Evolutionary conservation across 1,140 invertebrate genomes (phyloP), one percentile per base, ranked within the genome.

Genomic region (Drosophila lowei): DNA sequence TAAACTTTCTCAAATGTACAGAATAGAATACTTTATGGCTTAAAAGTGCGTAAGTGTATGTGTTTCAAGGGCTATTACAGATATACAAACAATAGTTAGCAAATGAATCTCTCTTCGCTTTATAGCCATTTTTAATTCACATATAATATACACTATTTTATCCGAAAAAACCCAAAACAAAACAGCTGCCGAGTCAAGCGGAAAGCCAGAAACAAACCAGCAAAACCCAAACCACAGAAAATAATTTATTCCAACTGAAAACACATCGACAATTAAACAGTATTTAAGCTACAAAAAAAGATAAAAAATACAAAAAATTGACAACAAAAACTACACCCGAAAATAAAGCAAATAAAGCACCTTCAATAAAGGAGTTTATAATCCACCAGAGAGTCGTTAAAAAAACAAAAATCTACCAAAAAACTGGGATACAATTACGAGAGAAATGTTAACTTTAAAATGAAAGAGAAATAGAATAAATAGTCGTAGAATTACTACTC

Each of bases 271-370:
- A 64, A 50, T 64, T 64, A 30, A 48, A 64, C 21, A 18, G 23
- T 43, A 23, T 65, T 64, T 65, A 64, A 65, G 34, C 34, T 13
- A 9, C 30, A 43, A 21, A 23, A 21, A n/a, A 18, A 16, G 2
- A 23, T 1, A 23, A 2, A 25, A 64, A 23, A 7, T 13, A 34
- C 15, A 6, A 52, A 21, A 21, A 30, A 52, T 28, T 18, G 18
- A 52, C 28, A 8, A 34, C 21, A 3, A 34, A 52, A 52, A 21
- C 13, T 30, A 15, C 15, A 11, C 6, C 41, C 23, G 44, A 38
- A 67, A 66, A 54, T 65, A 66, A 54, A 38, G 11, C 34, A 13
- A 43, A 7, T 7, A 23, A 21, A 61, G 28, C 42, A 60, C 34
- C 11, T 38, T 13, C 34, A 23, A 6, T 34, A 3, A 0, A 8